Conservation (phyloP, 2,113 vertebrate genomes). For the Narcine bancroftii region DNA sequence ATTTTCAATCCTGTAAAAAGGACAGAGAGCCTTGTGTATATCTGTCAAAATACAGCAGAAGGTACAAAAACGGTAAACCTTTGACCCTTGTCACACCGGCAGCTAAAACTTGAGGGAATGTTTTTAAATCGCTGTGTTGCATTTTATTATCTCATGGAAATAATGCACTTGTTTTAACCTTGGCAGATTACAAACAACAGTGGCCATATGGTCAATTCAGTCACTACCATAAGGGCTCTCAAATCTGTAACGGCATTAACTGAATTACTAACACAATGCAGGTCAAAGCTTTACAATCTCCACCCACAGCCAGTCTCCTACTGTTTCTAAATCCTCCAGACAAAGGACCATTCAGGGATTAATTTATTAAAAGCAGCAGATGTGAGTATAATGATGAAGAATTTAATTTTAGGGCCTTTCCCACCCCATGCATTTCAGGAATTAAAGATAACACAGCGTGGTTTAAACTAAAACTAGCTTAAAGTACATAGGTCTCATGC, state of each 20-base stretch:
- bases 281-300: constrained; percentile 44
- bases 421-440: not conserved
- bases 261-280: constrained; percentile 44
- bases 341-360: constrained; percentile 42
- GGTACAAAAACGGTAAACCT: constrained; percentile 23
- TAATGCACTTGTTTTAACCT: constrained; percentile 10
- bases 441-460: not conserved
- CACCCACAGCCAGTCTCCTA: constrained; percentile 45
- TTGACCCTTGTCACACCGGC: constrained; percentile 27
- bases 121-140: not conserved
- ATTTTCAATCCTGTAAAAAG: constrained; percentile 57
- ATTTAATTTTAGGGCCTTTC: constrained; percentile 40
- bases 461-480: constrained; percentile 29
- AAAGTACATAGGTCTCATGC: not conserved
- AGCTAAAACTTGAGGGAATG: constrained; percentile 30
- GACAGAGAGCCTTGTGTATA: constrained; percentile 40
- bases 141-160: not conserved
- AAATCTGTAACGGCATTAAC: constrained; percentile 41
- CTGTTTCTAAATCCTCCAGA: constrained; percentile 43
- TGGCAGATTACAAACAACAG: constrained; percentile 43
- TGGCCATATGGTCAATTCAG: constrained; percentile 39
- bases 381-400: constrained; percentile 43
- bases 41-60: constrained; percentile 20
- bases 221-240: constrained; percentile 23
- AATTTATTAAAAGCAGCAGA: constrained; percentile 48